phyloP scores from a whole-genome alignment of 2,797 vertebrate genomes.

The Rhinophrynus dorsalis region DNA sequence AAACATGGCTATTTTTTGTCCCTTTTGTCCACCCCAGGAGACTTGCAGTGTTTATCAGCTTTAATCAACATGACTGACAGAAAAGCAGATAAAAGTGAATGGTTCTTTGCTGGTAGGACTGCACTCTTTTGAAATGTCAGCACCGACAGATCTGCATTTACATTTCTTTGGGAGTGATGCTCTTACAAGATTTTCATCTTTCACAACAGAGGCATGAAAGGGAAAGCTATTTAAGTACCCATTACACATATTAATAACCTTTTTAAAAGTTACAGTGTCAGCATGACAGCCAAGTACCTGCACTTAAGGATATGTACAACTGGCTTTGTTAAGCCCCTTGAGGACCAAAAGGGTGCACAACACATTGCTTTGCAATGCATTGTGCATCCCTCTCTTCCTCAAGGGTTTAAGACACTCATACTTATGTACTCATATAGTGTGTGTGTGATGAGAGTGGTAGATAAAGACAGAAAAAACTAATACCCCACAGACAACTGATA shows the following conservation, averaged over 20 bases:
- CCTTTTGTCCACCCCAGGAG: conserved; percentile 53
- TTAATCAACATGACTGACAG: conserved; percentile 70
- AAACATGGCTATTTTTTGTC: conserved; percentile 56
- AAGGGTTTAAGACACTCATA: not conserved
- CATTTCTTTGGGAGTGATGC: conserved; percentile 64
- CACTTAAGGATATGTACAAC: conserved; percentile 15
- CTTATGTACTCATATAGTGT: not conserved
- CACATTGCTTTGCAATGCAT: too few relatives aligned
- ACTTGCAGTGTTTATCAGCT: conserved; percentile 64
- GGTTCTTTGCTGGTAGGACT: conserved; percentile 57
- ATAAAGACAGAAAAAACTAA: not conserved
- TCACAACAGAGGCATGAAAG: conserved; percentile 61
- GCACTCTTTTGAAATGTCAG: conserved; percentile 70
- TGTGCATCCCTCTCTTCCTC: too few relatives aligned
- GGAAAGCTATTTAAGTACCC: conserved; percentile 63
- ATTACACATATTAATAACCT: conserved; percentile 57
- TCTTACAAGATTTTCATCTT: conserved; percentile 68
- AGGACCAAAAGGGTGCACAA: too few relatives aligned
- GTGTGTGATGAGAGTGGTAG: conserved; percentile 18
- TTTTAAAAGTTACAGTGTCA: conserved; percentile 52
- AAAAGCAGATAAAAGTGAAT: conserved; percentile 65
- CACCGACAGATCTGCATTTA: conserved; percentile 66
- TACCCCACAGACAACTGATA: not conserved
- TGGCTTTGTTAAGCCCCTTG: too few relatives aligned
- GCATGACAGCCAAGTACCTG: conserved; percentile 47